Conservation (phyloP, 2,113 vertebrate genomes). For the Vireo altiloquus region DNA sequence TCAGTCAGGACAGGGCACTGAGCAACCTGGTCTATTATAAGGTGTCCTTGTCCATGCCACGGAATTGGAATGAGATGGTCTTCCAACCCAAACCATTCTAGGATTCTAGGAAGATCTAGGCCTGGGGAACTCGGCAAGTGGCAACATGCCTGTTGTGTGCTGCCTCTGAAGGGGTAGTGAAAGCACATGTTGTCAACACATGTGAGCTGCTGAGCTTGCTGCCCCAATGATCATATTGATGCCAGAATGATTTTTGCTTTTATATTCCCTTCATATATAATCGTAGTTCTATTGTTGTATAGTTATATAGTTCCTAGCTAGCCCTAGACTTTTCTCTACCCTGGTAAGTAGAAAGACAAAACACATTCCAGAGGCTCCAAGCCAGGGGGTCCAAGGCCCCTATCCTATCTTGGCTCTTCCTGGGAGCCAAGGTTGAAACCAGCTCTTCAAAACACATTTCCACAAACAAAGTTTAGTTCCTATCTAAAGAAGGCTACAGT, state of each 20-base stretch:
- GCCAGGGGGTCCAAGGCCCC: rapidly evolving
- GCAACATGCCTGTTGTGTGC: neutral
- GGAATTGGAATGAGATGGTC: neutral
- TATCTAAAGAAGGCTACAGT: neutral
- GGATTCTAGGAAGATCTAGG: neutral
- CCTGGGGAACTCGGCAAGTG: neutral
- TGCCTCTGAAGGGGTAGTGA: neutral
- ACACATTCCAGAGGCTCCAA: neutral
- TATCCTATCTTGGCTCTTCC: neutral
- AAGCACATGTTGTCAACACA: neutral
- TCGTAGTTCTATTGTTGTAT: neutral
- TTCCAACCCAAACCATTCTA: neutral
- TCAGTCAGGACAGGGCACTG: neutral
- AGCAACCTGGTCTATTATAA: neutral
- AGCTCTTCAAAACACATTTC: neutral
- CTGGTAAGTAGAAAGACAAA: neutral
- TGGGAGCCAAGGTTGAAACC: neutral
- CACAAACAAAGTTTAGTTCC: neutral
- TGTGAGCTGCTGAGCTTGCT: neutral
- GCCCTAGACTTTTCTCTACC: neutral
- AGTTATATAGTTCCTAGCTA: neutral
- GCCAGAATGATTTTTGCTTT: neutral
- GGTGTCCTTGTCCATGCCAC: neutral
- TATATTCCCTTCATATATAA: neutral
- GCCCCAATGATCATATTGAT: neutral